Conservation (phyloP, 2,888 invertebrate species). For the Andricus quercusramuli region DNA sequence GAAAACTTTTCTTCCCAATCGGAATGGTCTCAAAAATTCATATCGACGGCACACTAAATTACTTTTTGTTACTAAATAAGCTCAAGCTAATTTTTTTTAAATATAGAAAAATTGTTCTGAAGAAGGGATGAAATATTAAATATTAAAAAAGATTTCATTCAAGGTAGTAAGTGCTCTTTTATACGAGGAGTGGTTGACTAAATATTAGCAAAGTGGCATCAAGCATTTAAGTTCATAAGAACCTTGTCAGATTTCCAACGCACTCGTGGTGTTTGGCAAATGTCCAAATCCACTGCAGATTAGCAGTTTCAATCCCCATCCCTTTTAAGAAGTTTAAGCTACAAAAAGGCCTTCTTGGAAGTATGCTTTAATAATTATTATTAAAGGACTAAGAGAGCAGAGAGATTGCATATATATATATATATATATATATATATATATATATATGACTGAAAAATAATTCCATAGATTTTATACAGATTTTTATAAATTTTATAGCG, state of each 20-base stretch:
- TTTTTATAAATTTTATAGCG: no score
- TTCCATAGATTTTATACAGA: no score
- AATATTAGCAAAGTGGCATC: constrained; percentile 17
- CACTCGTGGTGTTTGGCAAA: constrained; percentile 12
- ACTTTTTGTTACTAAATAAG: no score
- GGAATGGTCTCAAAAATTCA: no score
- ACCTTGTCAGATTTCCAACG: constrained; percentile 28
- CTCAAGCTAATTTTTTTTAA: no score
- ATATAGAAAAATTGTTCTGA: no score
- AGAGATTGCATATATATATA: no score
- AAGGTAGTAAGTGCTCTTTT: not conserved
- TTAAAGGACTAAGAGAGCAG: no score
- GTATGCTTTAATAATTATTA: not conserved
- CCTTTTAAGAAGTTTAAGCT: not conserved
- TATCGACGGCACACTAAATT: no score
- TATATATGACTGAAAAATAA: no score
- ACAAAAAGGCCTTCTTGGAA: not conserved
- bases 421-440: no score
- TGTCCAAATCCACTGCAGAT: constrained; percentile 14
- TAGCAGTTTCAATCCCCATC: not conserved
- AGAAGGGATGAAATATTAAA: not conserved
- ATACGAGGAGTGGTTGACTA: not conserved
- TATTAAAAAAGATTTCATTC: not conserved
- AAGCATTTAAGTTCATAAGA: constrained; percentile 33
- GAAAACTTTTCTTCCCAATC: no score